These are phyloP conservation scores for Clarias platycephalus DNA, from an alignment of 2,797 vertebrate genomes.

Conservation along the genomic window DNA sequence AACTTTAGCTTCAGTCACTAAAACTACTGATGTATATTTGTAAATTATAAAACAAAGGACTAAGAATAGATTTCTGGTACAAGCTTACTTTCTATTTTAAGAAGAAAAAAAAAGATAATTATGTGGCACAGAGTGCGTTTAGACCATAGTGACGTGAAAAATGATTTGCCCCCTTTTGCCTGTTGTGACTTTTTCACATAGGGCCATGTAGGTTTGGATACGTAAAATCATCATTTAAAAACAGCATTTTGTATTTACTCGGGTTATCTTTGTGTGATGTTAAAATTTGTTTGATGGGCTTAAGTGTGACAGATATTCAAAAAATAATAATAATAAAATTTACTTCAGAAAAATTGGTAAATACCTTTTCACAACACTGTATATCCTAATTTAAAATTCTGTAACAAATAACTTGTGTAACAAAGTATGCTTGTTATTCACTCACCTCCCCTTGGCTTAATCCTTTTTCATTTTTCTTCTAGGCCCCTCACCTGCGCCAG, in stretches of 20 bases:
- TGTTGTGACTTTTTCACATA: no score
- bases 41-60: background rate
- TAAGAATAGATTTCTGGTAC: background rate
- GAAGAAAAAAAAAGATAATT: background rate
- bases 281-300: no score
- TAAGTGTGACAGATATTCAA: no score
- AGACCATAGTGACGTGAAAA: background rate
- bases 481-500: conserved; percentile 77
- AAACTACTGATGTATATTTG: background rate
- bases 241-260: no score
- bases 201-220: no score
- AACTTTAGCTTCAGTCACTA: background rate
- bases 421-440: background rate
- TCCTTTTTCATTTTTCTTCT: conserved; percentile 5
- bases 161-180: no score
- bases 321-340: no score
- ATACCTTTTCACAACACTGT: no score
- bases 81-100: background rate
- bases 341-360: no score
- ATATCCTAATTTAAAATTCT: no score
- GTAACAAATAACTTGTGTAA: background rate
- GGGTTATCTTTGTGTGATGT: no score
- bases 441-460: background rate
- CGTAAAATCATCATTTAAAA: no score
- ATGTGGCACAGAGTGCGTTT: background rate